These are phyloP conservation scores for Cyclura pinguis DNA, from an alignment of 2,797 vertebrate genomes.

Conservation along the genomic window DNA sequence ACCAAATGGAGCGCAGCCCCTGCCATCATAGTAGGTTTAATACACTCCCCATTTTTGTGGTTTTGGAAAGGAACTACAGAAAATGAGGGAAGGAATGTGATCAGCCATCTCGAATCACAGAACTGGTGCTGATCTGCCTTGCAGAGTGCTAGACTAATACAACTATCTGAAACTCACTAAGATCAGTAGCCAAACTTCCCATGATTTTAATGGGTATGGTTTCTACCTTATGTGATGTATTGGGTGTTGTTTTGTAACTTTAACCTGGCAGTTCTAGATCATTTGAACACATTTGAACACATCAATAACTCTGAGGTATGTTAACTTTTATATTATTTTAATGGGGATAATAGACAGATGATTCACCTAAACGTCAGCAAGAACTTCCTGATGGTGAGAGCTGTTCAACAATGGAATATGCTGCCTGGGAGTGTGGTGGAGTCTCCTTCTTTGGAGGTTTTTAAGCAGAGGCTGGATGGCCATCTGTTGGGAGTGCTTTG, in stretches of 20 bases:
- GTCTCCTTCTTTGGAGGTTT: too few species aligned
- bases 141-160: not conserved
- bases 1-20: not conserved
- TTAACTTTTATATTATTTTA: not conserved
- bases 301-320: not conserved
- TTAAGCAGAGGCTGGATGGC: too few species aligned
- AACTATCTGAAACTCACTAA: not conserved
- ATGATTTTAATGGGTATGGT: not conserved
- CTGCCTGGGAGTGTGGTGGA: too few species aligned
- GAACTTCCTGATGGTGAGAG: too few species aligned
- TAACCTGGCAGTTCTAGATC: not conserved
- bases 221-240: not conserved
- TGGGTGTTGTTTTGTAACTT: not conserved
- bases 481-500: too few species aligned
- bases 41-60: not conserved
- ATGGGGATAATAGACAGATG: not conserved
- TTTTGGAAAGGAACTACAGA: not conserved
- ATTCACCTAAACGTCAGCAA: too few species aligned
- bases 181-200: not conserved
- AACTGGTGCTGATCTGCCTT: not conserved
- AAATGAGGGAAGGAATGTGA: not conserved
- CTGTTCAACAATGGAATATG: too few species aligned
- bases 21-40: not conserved
- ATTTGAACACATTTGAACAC: not conserved
- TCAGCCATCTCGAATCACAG: not conserved